Conservation (phyloP, 2,113 vertebrate genomes). For the Sterna hirundo region DNA sequence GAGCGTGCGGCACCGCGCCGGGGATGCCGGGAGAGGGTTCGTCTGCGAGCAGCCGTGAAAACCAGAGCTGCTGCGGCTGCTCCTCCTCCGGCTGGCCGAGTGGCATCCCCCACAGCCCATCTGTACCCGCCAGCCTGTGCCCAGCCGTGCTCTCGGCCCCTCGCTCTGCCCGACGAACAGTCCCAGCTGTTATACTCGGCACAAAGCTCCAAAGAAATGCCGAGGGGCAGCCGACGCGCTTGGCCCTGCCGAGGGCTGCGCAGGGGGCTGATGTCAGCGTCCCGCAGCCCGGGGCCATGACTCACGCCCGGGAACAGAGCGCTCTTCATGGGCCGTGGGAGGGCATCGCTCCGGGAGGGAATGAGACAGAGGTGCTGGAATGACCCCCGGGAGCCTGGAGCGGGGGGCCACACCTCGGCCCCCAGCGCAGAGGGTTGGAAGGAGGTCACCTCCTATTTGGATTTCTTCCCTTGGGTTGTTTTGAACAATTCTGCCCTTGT, state of each 20-base stretch:
- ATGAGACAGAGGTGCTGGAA: slow-evolving; percentile 20
- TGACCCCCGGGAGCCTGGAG: not conserved
- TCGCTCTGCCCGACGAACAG: not conserved
- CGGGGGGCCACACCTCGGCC: not conserved
- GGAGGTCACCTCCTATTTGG: not conserved
- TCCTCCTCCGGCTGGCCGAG: not conserved
- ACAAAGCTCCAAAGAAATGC: not conserved
- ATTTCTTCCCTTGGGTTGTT: not conserved
- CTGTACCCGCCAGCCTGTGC: not conserved
- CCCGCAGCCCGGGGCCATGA: not conserved
- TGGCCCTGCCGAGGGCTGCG: not conserved
- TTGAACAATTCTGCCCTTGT: slow-evolving; percentile 3
- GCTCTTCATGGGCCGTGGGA: slow-evolving; percentile 32
- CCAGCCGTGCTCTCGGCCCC: not conserved
- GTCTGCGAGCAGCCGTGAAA: not conserved
- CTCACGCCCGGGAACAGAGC: slow-evolving; percentile 5
- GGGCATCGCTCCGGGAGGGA: not conserved
- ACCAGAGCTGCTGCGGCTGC: not conserved
- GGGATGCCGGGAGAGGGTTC: not conserved
- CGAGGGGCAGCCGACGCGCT: not conserved
- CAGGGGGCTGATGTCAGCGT: slow-evolving; percentile 1
- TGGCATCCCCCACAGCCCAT: not conserved
- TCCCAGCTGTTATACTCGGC: no score
- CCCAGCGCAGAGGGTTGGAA: not conserved
- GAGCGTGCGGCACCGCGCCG: fast-evolving